Percentiles rank a stretch among this genome's conserved stretches.
These are phyloP conservation scores for Baccha elongata DNA, from an alignment of 2,888 invertebrate species.

Conservation along the genomic window DNA sequence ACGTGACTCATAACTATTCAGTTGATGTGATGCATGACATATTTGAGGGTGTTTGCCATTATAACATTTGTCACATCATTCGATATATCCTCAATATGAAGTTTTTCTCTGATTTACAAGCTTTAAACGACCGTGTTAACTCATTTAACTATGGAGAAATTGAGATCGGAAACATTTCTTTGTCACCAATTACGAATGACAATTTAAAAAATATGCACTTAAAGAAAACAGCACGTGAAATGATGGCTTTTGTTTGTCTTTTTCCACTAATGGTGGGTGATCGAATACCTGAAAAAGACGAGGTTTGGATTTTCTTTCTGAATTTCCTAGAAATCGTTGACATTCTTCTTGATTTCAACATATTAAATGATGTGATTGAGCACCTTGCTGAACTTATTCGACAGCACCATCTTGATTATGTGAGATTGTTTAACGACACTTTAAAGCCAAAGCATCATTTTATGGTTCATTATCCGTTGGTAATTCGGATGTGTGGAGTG, in stretches of 20 bases:
- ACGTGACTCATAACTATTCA: not conserved
- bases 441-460: slow-evolving; percentile 1
- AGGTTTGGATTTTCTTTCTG: slow-evolving; percentile 8
- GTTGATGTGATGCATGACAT: slow-evolving; percentile 11
- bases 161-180: too few species aligned
- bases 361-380: slow-evolving; percentile 5
- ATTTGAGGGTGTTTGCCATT: not conserved
- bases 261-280: slow-evolving; percentile 6
- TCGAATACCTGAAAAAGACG: slow-evolving; percentile 10
- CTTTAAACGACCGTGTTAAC: not conserved
- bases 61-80: slow-evolving; percentile 8
- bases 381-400: slow-evolving; percentile 10
- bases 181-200: too few species aligned
- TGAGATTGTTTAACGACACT: slow-evolving; percentile 5
- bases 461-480: slow-evolving; percentile 2
- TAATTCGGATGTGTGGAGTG: not conserved
- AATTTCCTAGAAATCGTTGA: slow-evolving; percentile 8
- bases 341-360: not conserved
- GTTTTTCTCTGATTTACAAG: not conserved
- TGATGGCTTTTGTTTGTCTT: too few species aligned
- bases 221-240: too few species aligned
- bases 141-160: not conserved
- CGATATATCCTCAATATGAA: slow-evolving; percentile 1
- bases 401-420: slow-evolving; percentile 7
- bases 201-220: too few species aligned